Base-by-base conservation (phyloP, 1,140 invertebrate genomes). In the Hermatobates lingyangjiaoensis region DNA sequence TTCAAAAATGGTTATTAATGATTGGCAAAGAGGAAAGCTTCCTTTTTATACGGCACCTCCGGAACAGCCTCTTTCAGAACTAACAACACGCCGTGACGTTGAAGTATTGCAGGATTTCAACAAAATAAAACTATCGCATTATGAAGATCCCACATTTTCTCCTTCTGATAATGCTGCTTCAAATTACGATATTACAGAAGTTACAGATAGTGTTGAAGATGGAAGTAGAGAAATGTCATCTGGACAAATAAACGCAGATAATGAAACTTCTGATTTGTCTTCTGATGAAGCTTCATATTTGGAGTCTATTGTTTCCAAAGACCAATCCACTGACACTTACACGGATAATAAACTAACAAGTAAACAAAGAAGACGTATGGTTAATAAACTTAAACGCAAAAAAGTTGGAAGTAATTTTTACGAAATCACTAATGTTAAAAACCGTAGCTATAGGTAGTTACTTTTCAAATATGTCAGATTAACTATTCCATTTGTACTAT, bases 11-110 rank as follows among this genome's bases (percentile, higher is more conserved):
- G 79, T 99, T 2, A 69, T 99, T 0, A 99, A 98, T 73, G 96
- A 99, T 66, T 99, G 88, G 82, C 95, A 98, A 68, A 75, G 96
- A 61, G 95, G 95, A 14, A 94, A 93, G 68, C 69, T 98, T 38
- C 94, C 94, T 0, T 98, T 87, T 66, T 98, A 90, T 73, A 80
- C 90, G 1, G 71, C 77, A 47, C 94, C 93, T 12, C 77, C 81
- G 50, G 81, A 77, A 14, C 85, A 5, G 5, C 1, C 7, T 51
- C 26, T 18, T 7, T 46, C 4, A 10, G 42, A 44, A 46, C 53
- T 45, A 52, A 28, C 27, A 40, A 45, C 51, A 28, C 34, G 49
- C 15, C n/a, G 38, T 20, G 66, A 69, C 53, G 62, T 74, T 24
- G 66, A 66, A 49, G 73, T 81, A 50, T 66, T 77, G 15, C 84